Percentiles rank a stretch among this genome's conserved stretches.
Conservation (phyloP, 2,113 vertebrate species). For the Nannospalax galili region DNA sequence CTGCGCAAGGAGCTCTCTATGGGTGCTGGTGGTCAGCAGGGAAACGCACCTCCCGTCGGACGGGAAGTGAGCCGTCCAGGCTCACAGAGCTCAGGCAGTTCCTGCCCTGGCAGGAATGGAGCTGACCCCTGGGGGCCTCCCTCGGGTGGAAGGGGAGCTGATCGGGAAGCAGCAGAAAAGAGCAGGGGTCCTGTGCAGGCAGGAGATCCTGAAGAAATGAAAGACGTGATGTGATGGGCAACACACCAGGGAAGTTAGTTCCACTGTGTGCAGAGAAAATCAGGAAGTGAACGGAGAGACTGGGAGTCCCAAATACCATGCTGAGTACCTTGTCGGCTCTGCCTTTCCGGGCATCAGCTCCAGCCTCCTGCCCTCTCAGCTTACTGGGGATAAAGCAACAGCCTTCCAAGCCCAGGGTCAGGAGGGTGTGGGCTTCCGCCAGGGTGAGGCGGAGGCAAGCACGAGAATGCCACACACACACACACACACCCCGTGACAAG, state of each 20-base stretch:
- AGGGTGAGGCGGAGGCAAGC: background rate
- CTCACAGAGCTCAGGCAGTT: no score
- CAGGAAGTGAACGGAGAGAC: background rate
- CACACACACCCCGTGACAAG: no score
- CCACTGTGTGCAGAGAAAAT: fast-evolving
- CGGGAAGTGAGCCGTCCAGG: fast-evolving
- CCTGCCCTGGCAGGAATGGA: fast-evolving
- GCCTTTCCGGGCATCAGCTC: background rate
- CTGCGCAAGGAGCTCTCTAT: fast-evolving
- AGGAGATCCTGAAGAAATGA: background rate
- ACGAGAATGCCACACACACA: no score
- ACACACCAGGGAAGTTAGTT: background rate
- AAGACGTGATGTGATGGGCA: background rate
- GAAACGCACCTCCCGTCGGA: fast-evolving
- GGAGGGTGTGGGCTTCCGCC: no score
- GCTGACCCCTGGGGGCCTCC: fast-evolving
- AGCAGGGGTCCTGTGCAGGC: background rate
- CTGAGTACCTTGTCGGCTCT: no score
- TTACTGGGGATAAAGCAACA: background rate
- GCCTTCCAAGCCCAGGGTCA: no score
- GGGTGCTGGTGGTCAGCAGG: background rate
- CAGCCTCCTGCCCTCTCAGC: background rate
- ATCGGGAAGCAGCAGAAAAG: no score
- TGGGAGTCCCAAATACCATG: background rate
- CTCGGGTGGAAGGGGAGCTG: fast-evolving